Evolutionary conservation across 1,140 invertebrate species (phyloP).

Genomic region (Rhynchophorus ferrugineus): DNA sequence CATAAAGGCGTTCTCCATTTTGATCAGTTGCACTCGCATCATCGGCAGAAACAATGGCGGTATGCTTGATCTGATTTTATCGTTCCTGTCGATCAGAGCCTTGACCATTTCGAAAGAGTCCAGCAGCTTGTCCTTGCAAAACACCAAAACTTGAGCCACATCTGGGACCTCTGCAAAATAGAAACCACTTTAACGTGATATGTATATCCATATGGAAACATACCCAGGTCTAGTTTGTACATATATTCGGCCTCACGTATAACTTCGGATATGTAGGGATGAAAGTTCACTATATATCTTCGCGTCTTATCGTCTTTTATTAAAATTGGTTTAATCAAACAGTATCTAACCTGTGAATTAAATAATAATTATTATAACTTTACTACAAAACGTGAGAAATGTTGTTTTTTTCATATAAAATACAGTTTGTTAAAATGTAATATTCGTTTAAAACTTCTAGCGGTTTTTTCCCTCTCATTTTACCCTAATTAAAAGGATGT

Average conservation of each 20-base stretch:
- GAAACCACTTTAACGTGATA: background rate
- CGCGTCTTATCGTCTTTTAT: conserved; percentile 50
- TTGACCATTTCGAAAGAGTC: conserved; percentile 51
- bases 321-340: conserved; percentile 51
- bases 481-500: no score
- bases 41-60: conserved; percentile 59
- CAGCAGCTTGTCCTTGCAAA: conserved; percentile 58
- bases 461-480: no score
- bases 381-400: background rate
- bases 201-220: conserved; percentile 13
- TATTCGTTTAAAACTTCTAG: no score
- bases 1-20: conserved; percentile 62
- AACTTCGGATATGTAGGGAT: conserved; percentile 59
- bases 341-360: conserved; percentile 48
- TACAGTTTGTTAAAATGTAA: background rate
- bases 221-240: conserved; percentile 55
- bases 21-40: conserved; percentile 58
- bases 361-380: background rate
- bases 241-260: conserved; percentile 67
- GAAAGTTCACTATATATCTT: conserved; percentile 58
- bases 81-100: conserved; percentile 50
- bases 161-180: conserved; percentile 50
- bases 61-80: conserved; percentile 48
- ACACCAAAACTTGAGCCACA: conserved; percentile 56
- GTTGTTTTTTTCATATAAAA: background rate